Base-by-base conservation (phyloP, 1,140 invertebrate species). In the Papilio aristodemus region DNA sequence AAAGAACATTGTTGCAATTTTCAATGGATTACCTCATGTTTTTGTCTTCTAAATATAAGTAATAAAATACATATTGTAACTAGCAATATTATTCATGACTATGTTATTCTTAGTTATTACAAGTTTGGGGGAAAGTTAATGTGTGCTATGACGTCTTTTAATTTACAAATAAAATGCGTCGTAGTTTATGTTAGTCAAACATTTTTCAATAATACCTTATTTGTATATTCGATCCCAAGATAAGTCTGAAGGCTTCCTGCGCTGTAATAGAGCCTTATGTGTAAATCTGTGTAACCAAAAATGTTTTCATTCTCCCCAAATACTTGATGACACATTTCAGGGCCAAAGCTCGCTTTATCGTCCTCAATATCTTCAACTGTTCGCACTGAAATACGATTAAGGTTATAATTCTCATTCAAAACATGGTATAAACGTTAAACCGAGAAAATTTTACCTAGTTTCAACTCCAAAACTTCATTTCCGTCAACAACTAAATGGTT, bases 291-390 rank as follows among this genome's bases (percentile, higher is more conserved):
- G 83, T 98, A 99, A 14, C 98, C 98, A 93, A 98, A 98, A 85
- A 99, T 98, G 70, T 94, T 96, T 92, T 99, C 98, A 77, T 95
- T 96, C 78, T 98, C 96, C 22, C 97, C 97, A 92, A 98, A 99
- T 14, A 98, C 94, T 91, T 99, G 97, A 93, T 99, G 97, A 62
- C 96, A 96, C 96, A 98, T 98, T 62, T 96, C 95, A 7, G 97
- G 97, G 59, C 94, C 93, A 86, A 98, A 98, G 13, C 92, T 92
- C 7, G 91, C 91, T n/a, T 92, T 90, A 36, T 96, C 94, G 90
- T 96, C 93, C 73, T 96, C 93, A 17, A 98, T 81, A 85, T 97
- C 96, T 17, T 94, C 81, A 38, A 93, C 83, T 64, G 91, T 86
- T 46, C 95, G 93, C 25, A 97, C 95, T 96, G 87, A 62, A 84